These are phyloP conservation scores for Bellardia bayeri DNA, from an alignment of 2,888 invertebrate species.

Conservation along the genomic window DNA sequence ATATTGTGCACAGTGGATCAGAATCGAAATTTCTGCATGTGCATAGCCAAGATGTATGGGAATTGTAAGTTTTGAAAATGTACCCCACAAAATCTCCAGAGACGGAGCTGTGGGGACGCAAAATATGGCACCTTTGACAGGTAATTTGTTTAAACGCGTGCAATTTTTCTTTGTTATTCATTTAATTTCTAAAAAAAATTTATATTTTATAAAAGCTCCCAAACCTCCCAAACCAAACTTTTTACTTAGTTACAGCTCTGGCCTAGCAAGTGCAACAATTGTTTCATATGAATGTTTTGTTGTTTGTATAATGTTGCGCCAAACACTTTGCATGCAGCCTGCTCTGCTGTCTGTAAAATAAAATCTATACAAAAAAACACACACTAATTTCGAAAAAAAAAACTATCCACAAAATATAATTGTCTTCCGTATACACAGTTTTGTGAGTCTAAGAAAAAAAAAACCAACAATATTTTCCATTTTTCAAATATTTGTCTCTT, in stretches of 20 bases:
- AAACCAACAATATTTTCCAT: background rate
- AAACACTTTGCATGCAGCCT: slow-evolving; percentile 66
- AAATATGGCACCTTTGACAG: too few relatives aligned
- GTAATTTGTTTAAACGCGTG: too few relatives aligned
- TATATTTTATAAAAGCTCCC: too few relatives aligned
- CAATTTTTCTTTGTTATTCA: too few relatives aligned
- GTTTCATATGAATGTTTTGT: slow-evolving; percentile 20
- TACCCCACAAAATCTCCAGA: too few relatives aligned
- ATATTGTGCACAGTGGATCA: too few relatives aligned
- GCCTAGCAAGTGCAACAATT: slow-evolving; percentile 28
- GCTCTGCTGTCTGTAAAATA: slow-evolving; percentile 50
- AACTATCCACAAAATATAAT: slow-evolving; percentile 51
- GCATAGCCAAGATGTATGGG: too few relatives aligned
- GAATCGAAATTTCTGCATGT: too few relatives aligned
- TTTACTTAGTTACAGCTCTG: background rate
- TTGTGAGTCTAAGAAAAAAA: slow-evolving; percentile 26
- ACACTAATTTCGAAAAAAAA: slow-evolving; percentile 42
- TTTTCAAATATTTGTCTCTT: slow-evolving; percentile 38
- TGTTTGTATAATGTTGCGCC: slow-evolving; percentile 21
- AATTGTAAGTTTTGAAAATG: too few relatives aligned
- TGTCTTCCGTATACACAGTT: slow-evolving; percentile 69
- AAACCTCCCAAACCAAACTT: background rate
- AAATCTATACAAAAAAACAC: slow-evolving; percentile 30
- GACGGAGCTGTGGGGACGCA: too few relatives aligned
- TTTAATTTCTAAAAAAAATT: too few relatives aligned